phyloP scores from a whole-genome alignment of 2,113 vertebrate species.

The Grallaria varia region DNA sequence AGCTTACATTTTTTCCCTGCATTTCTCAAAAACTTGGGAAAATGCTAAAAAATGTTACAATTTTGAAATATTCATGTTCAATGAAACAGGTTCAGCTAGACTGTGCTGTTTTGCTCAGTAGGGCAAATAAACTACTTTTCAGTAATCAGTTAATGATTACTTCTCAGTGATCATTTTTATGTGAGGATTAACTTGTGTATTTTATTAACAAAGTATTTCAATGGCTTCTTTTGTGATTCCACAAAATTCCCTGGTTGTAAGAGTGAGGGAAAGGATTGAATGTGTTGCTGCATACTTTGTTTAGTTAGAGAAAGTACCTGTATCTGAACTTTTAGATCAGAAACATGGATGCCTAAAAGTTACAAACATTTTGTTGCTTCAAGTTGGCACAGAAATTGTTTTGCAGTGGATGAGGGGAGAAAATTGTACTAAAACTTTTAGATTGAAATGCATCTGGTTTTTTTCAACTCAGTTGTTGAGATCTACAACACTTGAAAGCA shows the following conservation, averaged over 20 bases:
- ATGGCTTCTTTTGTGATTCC: background rate
- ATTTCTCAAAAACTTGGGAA: background rate
- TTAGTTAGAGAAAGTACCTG: background rate
- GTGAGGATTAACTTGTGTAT: background rate
- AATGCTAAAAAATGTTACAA: background rate
- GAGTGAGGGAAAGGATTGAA: background rate
- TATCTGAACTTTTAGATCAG: background rate
- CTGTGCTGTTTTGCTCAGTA: background rate
- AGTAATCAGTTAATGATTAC: background rate
- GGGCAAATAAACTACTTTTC: background rate
- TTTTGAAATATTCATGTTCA: background rate
- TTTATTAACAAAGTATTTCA: background rate
- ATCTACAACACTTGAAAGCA: background rate
- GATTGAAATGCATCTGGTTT: background rate
- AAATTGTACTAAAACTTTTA: background rate
- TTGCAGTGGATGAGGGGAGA: background rate
- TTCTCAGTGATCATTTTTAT: background rate
- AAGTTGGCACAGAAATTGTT: background rate
- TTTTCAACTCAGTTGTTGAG: background rate
- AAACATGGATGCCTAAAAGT: background rate
- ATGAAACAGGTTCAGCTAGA: background rate
- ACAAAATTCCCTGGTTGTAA: background rate
- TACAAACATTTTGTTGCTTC: background rate
- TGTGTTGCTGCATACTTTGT: background rate
- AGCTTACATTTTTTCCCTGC: background rate